Evolutionary conservation across 2,797 vertebrate species (phyloP), one percentile per base, ranked within the genome.

Genomic region (Sebastes kiyomatsui): DNA sequence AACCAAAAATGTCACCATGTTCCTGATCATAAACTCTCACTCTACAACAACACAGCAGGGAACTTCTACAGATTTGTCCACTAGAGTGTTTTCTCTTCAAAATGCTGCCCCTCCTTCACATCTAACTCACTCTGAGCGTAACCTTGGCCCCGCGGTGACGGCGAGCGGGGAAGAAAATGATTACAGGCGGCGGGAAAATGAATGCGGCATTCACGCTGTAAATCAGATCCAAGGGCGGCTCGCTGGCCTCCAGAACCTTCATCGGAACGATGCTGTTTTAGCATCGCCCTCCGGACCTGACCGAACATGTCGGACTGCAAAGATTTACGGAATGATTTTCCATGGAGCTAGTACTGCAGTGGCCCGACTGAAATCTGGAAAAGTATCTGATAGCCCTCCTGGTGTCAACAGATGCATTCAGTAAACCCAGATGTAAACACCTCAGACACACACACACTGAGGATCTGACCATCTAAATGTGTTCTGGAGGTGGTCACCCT

Each of bases 201-300:
- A 88, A 93, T 76, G 82, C 66, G 2, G 66, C 46, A 61, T 78
- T 75, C 13, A 5, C n/a, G 61, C 59, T 70, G 85, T 93, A 93
- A 93, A 95, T 95, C 94, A 93, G 90, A 67, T 87, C 86, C 93
- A 94, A 89, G 94, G 95, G 88, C 90, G 77, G 85, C 72, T 83
- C 49, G 11, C 75, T 52, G 68, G 79, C 73, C 64, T 86, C 74
- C 75, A 83, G 77, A 87, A 81, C 71, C 84, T 65, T 70, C 69
- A 80, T 85, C 84, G 84, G 83, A 76, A 66, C 18, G 6, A 52
- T 3, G 20, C 82, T 38, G 56, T 67, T 77, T 83, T 54, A 86
- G 77, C 65, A 22, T 79, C 76, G 11, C 54, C 32, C 46, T 60
- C 33, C 14, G 14, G 59, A 85, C 58, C 71, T 65, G 68, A 79